phyloP scores from a whole-genome alignment of 2,113 vertebrate species.

The Carassius gibelio region DNA sequence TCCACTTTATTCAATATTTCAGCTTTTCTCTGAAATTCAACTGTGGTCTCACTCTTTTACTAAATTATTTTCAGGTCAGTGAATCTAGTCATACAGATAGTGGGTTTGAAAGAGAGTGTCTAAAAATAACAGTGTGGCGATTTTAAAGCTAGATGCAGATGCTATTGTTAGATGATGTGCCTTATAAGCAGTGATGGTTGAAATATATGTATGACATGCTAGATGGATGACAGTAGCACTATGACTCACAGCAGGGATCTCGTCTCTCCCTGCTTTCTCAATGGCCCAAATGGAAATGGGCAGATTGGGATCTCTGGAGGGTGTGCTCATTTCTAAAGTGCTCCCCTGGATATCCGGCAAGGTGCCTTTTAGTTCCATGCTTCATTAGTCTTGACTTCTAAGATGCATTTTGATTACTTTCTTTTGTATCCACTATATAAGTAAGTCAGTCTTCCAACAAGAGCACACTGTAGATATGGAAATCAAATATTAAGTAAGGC shows the following conservation, averaged over 20 bases:
- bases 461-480: not conserved
- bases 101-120: constrained; percentile 6
- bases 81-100: constrained; percentile 2
- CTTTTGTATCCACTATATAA: not conserved
- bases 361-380: constrained; percentile 47
- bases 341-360: constrained; percentile 39
- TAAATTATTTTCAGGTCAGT: constrained; percentile 41
- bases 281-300: constrained; percentile 30
- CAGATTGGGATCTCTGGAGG: constrained; percentile 44
- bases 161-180: constrained; percentile 39
- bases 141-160: constrained; percentile 36
- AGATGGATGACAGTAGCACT: constrained; percentile 29
- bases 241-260: constrained; percentile 1
- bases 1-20: constrained; percentile 17
- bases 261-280: not conserved
- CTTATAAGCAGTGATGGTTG: constrained; percentile 31
- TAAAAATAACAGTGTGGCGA: constrained; percentile 23
- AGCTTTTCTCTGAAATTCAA: constrained; percentile 1
- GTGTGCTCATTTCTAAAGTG: constrained; percentile 48
- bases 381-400: constrained; percentile 6
- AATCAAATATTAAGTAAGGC: not conserved
- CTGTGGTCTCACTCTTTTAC: not conserved
- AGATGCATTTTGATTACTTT: not conserved
- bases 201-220: not conserved
- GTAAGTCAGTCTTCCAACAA: not conserved